phyloP scores from a whole-genome alignment of 2,797 vertebrate species.

The Tauraco hartlaubi region DNA sequence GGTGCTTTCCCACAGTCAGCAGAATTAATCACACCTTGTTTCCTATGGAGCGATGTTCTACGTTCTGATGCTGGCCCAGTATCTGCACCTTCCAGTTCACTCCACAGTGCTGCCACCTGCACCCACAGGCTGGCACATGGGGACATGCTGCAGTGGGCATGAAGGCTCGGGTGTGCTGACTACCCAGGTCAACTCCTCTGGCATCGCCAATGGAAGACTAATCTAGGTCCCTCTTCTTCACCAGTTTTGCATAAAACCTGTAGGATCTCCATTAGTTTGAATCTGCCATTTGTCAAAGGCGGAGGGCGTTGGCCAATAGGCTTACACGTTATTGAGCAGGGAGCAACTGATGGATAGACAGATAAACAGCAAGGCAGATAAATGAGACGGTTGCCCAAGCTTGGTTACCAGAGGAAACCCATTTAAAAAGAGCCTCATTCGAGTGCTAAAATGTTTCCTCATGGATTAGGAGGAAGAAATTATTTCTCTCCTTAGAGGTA shows the following conservation, averaged over 20 bases:
- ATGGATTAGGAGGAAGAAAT: neutral
- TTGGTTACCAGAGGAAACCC: neutral
- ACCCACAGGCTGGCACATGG: rapidly evolving
- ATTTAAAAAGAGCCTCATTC: neutral
- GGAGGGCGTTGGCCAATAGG: neutral
- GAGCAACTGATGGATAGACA: neutral
- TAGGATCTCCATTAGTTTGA: neutral
- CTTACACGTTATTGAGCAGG: neutral
- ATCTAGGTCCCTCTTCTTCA: neutral
- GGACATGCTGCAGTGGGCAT: neutral
- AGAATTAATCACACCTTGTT: constrained; percentile 1
- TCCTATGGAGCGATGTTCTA: neutral
- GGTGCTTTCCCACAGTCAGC: neutral
- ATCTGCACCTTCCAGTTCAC: neutral
- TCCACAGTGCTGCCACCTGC: neutral
- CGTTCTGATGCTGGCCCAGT: neutral
- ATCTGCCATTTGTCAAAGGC: neutral
- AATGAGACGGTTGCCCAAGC: neutral
- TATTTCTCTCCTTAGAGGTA: neutral
- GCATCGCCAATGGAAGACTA: neutral
- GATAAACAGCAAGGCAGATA: neutral
- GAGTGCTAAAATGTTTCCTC: neutral
- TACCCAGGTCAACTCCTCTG: neutral
- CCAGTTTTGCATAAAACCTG: neutral
- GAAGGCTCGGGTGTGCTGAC: neutral